Base-by-base conservation (phyloP, 2,113 vertebrate genomes). In the Ia io region DNA sequence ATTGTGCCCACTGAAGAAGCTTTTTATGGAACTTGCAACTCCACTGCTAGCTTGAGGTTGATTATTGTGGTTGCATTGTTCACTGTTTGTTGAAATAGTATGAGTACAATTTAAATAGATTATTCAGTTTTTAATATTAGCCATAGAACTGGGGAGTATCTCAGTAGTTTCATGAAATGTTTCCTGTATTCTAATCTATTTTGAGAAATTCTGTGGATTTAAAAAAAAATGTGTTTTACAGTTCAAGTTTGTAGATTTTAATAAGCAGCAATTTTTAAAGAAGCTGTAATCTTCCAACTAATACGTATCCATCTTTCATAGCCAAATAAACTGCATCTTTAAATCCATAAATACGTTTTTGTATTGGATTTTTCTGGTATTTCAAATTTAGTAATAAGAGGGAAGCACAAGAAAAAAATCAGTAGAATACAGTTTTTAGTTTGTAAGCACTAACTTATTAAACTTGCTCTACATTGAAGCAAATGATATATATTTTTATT, bases 401-500 rank as follows among this genome's bases (percentile, higher is more conserved):
- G 95, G 96, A 97, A 97, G 96, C 96, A 93, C 73, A 98, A 97
- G 86, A 98, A 91, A 96, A 97, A 90, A 95, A 97, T 97, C 98
- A 97, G 90, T 98, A 95, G 96, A 97, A 97, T 96, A 96, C 96
- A 97, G 93, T 98, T 97, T 98, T 98, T 99, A 99, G 98, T 99
- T 99, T 98, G 97, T 99, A 99, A 99, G 99, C 99, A 99, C 99
- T 99, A 99, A 99, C 99, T 99, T 99, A 99, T 99, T 99, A 99
- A 99, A 99, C 99, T 99, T 99, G 98, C 98, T 99, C 99, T 99
- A 99, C 98, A 99, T 99, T 99, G 99, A 99, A 99, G 98, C 99
- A 99, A 99, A 99, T 99, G 98, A 98, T 97, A 97, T 96, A 98
- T 98, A 98, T 98, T 98, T 98, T 98, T 97, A 98, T 98, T 98